phyloP scores from a whole-genome alignment of 2,888 invertebrate species.

The Clostera curtula region DNA sequence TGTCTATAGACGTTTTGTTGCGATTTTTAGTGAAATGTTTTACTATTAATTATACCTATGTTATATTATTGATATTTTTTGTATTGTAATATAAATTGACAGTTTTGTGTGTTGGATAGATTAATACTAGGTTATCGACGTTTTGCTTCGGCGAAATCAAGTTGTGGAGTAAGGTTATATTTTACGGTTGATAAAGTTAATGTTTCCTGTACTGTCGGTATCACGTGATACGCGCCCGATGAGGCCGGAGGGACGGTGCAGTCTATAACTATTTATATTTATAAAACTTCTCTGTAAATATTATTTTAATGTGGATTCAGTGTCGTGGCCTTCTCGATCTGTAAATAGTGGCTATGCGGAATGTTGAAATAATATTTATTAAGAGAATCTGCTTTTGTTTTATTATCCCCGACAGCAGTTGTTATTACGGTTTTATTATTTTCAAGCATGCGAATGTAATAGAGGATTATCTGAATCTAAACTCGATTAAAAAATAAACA shows the following conservation, averaged over 20 bases:
- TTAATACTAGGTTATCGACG: slow-evolving; percentile 23
- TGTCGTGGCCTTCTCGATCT: slow-evolving; percentile 32
- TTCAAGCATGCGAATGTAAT: background rate
- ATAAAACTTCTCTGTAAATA: slow-evolving; percentile 60
- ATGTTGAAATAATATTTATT: slow-evolving; percentile 71
- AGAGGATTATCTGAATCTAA: too few relatives aligned
- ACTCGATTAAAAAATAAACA: too few relatives aligned
- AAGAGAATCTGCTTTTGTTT: slow-evolving; percentile 44
- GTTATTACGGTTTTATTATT: slow-evolving; percentile 7
- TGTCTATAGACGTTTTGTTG: slow-evolving; percentile 24
- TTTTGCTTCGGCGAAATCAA: slow-evolving; percentile 27
- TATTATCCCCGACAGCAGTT: slow-evolving; percentile 15
- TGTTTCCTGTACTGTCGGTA: slow-evolving; percentile 31
- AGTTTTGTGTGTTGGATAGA: slow-evolving; percentile 31
- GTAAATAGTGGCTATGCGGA: slow-evolving; percentile 46
- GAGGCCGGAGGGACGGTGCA: slow-evolving; percentile 23
- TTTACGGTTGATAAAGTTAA: slow-evolving; percentile 32
- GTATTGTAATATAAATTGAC: slow-evolving; percentile 38
- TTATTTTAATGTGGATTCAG: slow-evolving; percentile 57
- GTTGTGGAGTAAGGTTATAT: slow-evolving; percentile 43
- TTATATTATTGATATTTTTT: slow-evolving; percentile 40
- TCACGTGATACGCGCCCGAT: slow-evolving; percentile 9
- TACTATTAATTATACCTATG: slow-evolving; percentile 35
- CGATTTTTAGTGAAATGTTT: slow-evolving; percentile 37
- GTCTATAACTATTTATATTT: slow-evolving; percentile 32